Conservation (phyloP, 23 tunicate species). For the Styela clava region DNA sequence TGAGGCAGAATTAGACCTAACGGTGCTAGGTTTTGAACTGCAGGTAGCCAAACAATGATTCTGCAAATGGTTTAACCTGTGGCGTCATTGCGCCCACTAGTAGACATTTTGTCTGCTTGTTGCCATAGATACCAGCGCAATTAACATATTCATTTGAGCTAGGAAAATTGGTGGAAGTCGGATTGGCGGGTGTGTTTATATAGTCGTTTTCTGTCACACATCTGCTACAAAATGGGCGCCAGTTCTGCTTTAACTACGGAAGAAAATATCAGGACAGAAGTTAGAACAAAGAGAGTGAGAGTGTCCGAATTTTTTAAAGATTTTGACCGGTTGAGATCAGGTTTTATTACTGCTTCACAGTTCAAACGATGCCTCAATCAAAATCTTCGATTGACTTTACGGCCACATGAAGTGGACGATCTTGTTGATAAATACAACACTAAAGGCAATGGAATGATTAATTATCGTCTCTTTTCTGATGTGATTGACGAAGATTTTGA, state of each 20-base stretch:
- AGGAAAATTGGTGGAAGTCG: no score
- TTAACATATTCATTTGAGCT: no score
- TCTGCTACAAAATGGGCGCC: conserved; percentile 25
- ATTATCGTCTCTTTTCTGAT: conserved; percentile 64
- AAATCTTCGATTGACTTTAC: conserved; percentile 50
- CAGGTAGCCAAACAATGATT: no score
- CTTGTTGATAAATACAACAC: conserved; percentile 59
- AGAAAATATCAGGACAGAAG: conserved; percentile 63
- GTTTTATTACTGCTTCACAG: conserved; percentile 77
- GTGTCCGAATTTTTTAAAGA: conserved; percentile 91
- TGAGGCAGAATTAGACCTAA: no score
- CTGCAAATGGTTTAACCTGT: no score
- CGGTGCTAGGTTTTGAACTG: no score
- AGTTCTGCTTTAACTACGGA: conserved; percentile 55
- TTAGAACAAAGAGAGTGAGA: conserved; percentile 72
- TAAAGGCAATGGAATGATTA: conserved; percentile 60
- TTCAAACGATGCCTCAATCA: conserved; percentile 84
- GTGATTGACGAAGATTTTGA: conserved; percentile 77
- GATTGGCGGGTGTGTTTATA: no score
- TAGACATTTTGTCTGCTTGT: no score
- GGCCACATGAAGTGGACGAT: conserved; percentile 30
- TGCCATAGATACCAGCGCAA: no score
- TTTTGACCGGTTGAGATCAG: conserved; percentile 89
- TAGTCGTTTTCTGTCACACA: no score
- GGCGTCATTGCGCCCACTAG: no score